These are phyloP conservation scores for Gerris buenoi DNA, from an alignment of 1,140 invertebrate genomes.

Conservation along the genomic window DNA sequence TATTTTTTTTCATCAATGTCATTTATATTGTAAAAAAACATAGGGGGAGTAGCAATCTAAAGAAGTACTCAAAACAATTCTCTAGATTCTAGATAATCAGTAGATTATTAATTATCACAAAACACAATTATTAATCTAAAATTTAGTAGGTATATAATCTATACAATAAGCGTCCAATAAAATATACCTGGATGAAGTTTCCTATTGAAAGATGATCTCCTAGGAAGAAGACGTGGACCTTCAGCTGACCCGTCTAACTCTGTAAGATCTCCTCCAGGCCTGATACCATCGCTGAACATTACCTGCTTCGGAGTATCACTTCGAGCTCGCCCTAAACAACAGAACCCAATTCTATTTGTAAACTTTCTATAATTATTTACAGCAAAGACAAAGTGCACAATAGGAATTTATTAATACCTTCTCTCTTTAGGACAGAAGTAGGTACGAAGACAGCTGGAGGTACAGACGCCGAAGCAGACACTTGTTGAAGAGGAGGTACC, in stretches of 20 bases:
- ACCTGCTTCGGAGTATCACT: constrained; percentile 52
- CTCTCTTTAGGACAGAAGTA: constrained; percentile 63
- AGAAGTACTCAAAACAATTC: no score
- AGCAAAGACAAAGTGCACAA: background rate
- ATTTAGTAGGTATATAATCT: no score
- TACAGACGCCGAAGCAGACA: constrained; percentile 32
- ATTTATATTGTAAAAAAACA: no score
- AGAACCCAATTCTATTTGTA: no score
- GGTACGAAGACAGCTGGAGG: constrained; percentile 70
- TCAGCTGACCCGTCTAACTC: constrained; percentile 46
- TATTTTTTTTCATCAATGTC: no score
- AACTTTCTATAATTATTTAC: no score
- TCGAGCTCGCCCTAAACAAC: background rate
- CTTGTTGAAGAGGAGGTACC: constrained; percentile 63
- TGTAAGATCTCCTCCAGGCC: constrained; percentile 75
- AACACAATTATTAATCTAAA: no score
- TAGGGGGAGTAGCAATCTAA: no score
- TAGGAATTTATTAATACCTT: constrained; percentile 33
- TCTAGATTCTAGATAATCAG: no score
- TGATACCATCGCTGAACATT: constrained; percentile 83
- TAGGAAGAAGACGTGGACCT: constrained; percentile 27
- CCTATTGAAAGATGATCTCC: constrained; percentile 17
- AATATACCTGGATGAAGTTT: background rate
- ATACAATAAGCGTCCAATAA: no score
- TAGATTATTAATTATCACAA: no score